These are phyloP conservation scores for Mystacides longicornis DNA, from an alignment of 2,888 invertebrate species.

Conservation along the genomic window DNA sequence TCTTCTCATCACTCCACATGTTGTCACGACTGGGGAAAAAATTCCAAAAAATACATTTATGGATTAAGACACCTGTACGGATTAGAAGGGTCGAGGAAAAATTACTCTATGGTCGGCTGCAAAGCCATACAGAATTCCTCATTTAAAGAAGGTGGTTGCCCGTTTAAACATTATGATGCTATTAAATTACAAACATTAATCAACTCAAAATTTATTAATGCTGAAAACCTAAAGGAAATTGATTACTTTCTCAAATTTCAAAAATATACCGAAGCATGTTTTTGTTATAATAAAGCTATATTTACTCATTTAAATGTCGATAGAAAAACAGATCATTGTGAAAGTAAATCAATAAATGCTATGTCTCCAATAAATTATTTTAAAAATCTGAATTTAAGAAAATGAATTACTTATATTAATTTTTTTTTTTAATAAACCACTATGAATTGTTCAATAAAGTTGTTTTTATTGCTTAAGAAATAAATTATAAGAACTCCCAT, in stretches of 20 bases:
- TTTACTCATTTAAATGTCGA: background rate
- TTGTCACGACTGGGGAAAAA: slow-evolving; percentile 56
- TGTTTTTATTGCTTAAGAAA: too few relatives aligned
- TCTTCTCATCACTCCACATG: slow-evolving; percentile 44
- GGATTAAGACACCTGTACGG: slow-evolving; percentile 68
- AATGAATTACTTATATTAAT: too few relatives aligned
- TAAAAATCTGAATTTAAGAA: too few relatives aligned
- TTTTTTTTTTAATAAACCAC: too few relatives aligned
- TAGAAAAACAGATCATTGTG: background rate
- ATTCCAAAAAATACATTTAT: slow-evolving; percentile 56
- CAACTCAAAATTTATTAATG: slow-evolving; percentile 21
- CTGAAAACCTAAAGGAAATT: slow-evolving; percentile 17
- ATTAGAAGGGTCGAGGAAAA: slow-evolving; percentile 57
- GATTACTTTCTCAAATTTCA: slow-evolving; percentile 27
- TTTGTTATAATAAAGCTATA: slow-evolving; percentile 21
- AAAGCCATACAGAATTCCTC: slow-evolving; percentile 50
- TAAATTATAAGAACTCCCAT: too few relatives aligned
- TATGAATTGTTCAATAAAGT: too few relatives aligned
- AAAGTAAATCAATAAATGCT: background rate
- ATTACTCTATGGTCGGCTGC: slow-evolving; percentile 55
- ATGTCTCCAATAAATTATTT: slow-evolving; percentile 26
- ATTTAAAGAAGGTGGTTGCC: slow-evolving; percentile 55
- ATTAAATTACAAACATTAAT: slow-evolving; percentile 37
- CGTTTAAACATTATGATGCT: slow-evolving; percentile 52
- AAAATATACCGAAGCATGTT: slow-evolving; percentile 25